Evolutionary conservation across 2,888 invertebrate species (phyloP).

Genomic region (Perizoma flavofasciatum): DNA sequence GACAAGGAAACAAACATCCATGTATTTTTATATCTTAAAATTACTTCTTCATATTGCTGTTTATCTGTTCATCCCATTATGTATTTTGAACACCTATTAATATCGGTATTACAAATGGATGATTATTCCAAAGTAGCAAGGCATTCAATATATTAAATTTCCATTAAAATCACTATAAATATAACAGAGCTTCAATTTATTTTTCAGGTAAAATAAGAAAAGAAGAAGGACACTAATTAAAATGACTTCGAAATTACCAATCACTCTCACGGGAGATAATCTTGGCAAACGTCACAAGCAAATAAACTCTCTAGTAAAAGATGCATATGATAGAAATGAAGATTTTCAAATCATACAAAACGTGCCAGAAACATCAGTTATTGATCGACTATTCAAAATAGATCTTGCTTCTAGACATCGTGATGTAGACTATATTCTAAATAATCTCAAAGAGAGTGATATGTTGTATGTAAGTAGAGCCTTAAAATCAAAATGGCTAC

Average conservation of each 20-base stretch:
- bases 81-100: too few species aligned
- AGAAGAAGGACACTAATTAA: neutral
- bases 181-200: neutral
- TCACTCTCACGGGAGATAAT: slow-evolving; percentile 19
- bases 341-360: slow-evolving; percentile 21
- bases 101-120: too few species aligned
- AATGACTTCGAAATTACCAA: slow-evolving; percentile 22
- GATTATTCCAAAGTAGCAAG: too few species aligned
- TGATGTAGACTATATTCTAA: slow-evolving; percentile 56
- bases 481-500: slow-evolving; percentile 60
- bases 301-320: slow-evolving; percentile 33
- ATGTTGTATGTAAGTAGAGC: slow-evolving; percentile 67
- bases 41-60: too few species aligned
- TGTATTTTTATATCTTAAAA: too few species aligned
- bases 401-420: slow-evolving; percentile 55
- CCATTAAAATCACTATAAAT: neutral
- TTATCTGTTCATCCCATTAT: too few species aligned
- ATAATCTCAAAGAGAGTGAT: slow-evolving; percentile 59
- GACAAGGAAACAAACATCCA: too few species aligned
- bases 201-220: neutral
- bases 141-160: too few species aligned
- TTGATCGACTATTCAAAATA: slow-evolving; percentile 43
- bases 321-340: slow-evolving; percentile 21
- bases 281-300: slow-evolving; percentile 29
- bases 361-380: slow-evolving; percentile 25